A percentile compares a stretch with the other conserved stretches of the same genome.
These are phyloP conservation scores for Micromesistius poutassou DNA, from an alignment of 2,797 vertebrate genomes.

Conservation along the genomic window DNA sequence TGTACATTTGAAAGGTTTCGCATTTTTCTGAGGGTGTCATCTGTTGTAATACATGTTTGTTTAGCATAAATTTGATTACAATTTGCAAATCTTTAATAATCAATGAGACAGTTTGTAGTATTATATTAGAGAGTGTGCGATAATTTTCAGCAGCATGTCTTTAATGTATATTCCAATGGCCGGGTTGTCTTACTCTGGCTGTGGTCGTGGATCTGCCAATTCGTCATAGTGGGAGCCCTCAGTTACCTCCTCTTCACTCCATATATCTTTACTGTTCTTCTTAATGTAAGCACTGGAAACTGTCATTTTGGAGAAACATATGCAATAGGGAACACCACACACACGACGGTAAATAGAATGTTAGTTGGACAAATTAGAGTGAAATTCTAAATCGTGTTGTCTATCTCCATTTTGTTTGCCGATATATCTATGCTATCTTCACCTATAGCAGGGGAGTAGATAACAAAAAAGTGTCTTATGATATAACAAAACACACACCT, in stretches of 20 bases:
- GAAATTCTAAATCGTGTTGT: conserved; percentile 1
- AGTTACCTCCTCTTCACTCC: conserved; percentile 71
- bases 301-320: conserved; percentile 13
- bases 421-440: background rate
- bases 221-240: conserved; percentile 71
- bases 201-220: conserved; percentile 62
- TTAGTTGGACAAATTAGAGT: background rate
- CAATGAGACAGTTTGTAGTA: background rate
- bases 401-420: background rate
- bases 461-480: background rate
- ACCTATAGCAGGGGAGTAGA: background rate
- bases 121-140: background rate
- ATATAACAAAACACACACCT: background rate
- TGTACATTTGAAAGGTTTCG: background rate
- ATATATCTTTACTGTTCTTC: conserved; percentile 64
- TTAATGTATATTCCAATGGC: background rate
- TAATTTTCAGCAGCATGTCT: background rate
- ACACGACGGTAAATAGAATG: too few relatives aligned
- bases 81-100: background rate
- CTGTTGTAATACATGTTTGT: background rate
- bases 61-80: background rate
- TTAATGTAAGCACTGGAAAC: conserved; percentile 32
- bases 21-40: background rate
- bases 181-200: conserved; percentile 67
- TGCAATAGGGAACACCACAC: background rate